Conservation (phyloP, 2,113 vertebrate genomes). For the Scopus umbretta region DNA sequence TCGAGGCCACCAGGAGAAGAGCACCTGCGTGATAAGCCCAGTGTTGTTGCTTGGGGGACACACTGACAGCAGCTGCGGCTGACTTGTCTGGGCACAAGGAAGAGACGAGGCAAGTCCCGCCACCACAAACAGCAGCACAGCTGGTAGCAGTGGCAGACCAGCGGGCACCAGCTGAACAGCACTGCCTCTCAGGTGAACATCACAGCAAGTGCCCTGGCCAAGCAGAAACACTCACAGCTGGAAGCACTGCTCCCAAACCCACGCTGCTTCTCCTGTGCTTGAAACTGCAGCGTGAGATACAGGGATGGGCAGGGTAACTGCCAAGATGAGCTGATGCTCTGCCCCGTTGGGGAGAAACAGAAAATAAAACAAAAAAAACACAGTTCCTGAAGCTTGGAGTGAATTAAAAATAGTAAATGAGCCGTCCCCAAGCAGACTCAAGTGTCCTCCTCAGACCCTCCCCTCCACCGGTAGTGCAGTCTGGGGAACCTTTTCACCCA, state of each 20-base stretch:
- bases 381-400: background rate
- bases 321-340: background rate
- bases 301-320: background rate
- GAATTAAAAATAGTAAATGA: background rate
- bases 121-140: background rate
- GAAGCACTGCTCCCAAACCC: background rate
- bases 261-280: background rate
- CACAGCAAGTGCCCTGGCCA: background rate
- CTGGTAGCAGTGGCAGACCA: background rate
- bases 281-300: background rate
- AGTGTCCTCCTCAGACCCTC: background rate
- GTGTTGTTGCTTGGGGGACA: background rate
- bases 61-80: fast-evolving
- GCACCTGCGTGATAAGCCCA: background rate
- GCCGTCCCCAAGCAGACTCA: background rate
- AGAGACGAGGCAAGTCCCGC: too few species aligned
- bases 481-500: too few species aligned
- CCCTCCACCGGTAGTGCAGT: background rate
- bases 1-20: background rate
- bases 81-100: too few species aligned
- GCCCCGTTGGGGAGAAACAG: background rate
- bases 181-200: background rate
- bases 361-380: background rate
- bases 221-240: background rate
- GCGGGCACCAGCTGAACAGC: background rate